Evolutionary conservation across 2,113 vertebrate species (phyloP).

Genomic region (Anguilla rostrata): DNA sequence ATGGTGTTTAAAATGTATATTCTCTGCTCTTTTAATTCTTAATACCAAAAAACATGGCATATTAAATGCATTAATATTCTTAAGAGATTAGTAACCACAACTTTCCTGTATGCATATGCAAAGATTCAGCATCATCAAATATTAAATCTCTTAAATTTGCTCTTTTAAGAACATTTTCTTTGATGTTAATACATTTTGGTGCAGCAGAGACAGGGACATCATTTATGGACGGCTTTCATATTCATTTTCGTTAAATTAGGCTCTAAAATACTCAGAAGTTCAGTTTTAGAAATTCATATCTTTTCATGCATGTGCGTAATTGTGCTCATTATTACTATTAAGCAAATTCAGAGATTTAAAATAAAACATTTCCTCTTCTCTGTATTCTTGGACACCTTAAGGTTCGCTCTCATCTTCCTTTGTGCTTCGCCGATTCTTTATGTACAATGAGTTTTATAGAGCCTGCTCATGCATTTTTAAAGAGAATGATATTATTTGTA

Average conservation of each 20-base stretch:
- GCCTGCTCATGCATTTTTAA: conserved; percentile 13
- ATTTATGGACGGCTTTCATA: conserved; percentile 48
- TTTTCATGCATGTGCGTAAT: conserved; percentile 59
- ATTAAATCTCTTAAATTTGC: conserved; percentile 15
- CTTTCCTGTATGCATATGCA: conserved; percentile 15
- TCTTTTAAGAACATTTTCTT: conserved; percentile 24
- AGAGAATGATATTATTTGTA: conserved; percentile 4
- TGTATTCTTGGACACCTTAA: background rate
- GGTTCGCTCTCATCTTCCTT: conserved; percentile 7
- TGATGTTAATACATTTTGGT: conserved; percentile 14
- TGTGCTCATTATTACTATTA: background rate
- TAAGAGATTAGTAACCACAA: conserved; percentile 2
- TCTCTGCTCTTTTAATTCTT: background rate
- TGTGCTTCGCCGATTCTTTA: background rate
- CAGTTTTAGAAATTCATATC: conserved; percentile 97
- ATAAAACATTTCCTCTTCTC: background rate
- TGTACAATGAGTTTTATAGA: background rate
- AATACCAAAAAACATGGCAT: background rate
- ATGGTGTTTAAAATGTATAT: background rate
- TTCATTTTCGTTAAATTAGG: conserved; percentile 67
- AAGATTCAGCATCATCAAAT: conserved; percentile 14
- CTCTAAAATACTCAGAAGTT: conserved; percentile 67
- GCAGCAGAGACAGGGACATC: conserved; percentile 35
- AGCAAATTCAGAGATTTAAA: background rate
- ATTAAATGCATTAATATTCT: conserved; percentile 13